Base-by-base conservation (phyloP, 2,113 vertebrate species). In the Tyrannus savana region DNA sequence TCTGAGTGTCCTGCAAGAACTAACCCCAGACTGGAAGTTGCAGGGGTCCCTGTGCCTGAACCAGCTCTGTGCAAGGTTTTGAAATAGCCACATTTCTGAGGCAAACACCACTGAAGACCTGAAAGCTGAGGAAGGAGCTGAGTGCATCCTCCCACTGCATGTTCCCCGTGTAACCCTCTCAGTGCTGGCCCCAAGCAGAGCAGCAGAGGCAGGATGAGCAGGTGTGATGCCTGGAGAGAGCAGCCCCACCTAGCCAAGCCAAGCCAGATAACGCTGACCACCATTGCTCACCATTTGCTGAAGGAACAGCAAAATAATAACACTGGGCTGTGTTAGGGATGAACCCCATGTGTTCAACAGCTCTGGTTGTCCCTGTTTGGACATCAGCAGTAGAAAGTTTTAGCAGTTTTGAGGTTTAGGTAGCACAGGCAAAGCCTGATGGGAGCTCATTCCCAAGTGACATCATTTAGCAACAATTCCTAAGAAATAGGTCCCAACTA, bases 401-500 rank as follows among this genome's bases (percentile, higher is more conserved):
- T 6, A 3, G 52, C 60, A 31, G 25, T 77, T 92, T 63, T n/a
- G 58, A 67, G 53, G 53, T 58, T 74, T 31, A 80, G 82, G 66
- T 75, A 84, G 67, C 0, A 0, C 64, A 89, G 78, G 87, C 30
- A 73, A 25, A 63, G 66, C 50, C 84, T 68, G 41, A 73, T 4
- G 7, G 39, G 81, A 94, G n/a, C 62, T 91, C 89, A 79, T 93
- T 94, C 84, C 81, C 73, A 69, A 81, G 74, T 96, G 95, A 97
- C 77, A 93, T 96, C 84, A 95, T 96, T 89, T 91, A 91, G 31
- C 74, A 96, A 76, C 53, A 83, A 97, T 96, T 95, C 77, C 25
- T 62, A 53, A 93, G 94, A 97, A 94, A 96, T 95, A 82, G 77
- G 94, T 95, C 95, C 91, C 47, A 84, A 95, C 95, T 95, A 94